Percentiles rank a stretch among this genome's conserved stretches.
Conservation (phyloP, 2,888 invertebrate genomes). For the Metallyticus violacea region DNA sequence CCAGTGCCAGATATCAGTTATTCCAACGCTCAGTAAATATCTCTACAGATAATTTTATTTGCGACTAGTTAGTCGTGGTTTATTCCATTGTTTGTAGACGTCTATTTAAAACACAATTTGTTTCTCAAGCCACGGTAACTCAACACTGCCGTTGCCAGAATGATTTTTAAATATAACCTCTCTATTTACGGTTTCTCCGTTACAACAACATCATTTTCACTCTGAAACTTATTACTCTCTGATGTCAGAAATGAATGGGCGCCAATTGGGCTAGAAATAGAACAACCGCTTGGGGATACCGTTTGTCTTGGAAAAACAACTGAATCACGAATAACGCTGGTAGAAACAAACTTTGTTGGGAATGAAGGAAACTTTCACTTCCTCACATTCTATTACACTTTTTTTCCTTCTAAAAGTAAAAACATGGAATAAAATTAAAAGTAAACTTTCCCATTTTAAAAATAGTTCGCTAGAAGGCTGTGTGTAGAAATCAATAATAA, state of each 20-base stretch:
- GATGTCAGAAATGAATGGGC: neutral
- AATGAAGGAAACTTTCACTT: neutral
- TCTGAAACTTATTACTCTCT: neutral
- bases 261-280: neutral
- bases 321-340: neutral
- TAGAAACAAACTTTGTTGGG: neutral
- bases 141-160: too few relatives aligned
- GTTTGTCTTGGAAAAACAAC: neutral
- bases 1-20: too few relatives aligned
- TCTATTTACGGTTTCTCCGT: neutral
- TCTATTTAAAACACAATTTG: too few relatives aligned
- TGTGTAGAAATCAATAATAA: neutral
- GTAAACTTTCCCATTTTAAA: neutral
- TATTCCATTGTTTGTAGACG: too few relatives aligned
- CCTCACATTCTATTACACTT: too few relatives aligned
- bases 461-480: neutral
- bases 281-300: too few relatives aligned
- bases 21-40: too few relatives aligned
- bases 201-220: neutral
- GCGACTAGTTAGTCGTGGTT: too few relatives aligned
- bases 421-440: neutral
- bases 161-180: neutral
- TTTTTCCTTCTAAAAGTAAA: too few relatives aligned
- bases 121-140: too few relatives aligned
- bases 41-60: too few relatives aligned